Evolutionary conservation across 2,797 vertebrate species (phyloP).

Genomic region (Epinephelus awoara): DNA sequence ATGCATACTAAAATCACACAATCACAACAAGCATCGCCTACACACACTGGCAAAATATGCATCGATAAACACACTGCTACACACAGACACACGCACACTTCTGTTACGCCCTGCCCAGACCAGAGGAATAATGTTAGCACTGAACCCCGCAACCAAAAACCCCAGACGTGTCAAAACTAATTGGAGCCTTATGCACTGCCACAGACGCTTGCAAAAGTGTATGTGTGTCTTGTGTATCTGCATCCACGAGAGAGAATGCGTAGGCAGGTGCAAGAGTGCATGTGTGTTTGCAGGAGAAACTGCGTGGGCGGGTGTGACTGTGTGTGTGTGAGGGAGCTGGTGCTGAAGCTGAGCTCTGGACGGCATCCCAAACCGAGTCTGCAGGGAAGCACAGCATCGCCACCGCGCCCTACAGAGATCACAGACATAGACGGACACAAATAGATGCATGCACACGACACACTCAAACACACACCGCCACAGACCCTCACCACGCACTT

Average conservation of each 20-base stretch:
- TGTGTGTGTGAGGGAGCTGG: constrained; percentile 44
- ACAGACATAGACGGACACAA: constrained; percentile 48
- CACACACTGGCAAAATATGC: constrained; percentile 15
- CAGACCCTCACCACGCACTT: constrained; percentile 18
- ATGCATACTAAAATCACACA: constrained; percentile 64
- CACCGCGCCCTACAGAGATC: constrained; percentile 48
- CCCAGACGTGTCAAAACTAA: constrained; percentile 63
- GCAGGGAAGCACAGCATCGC: constrained; percentile 56
- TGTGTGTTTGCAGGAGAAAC: constrained; percentile 42
- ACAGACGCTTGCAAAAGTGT: constrained; percentile 17
- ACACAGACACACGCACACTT: constrained; percentile 5
- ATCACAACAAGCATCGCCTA: constrained; percentile 59
- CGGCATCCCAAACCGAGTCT: constrained; percentile 64
- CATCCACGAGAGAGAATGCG: constrained; percentile 52
- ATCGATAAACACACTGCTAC: background rate
- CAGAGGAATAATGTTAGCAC: constrained; percentile 50
- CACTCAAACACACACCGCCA: background rate
- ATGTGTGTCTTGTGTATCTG: constrained; percentile 45
- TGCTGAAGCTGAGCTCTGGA: constrained; percentile 73
- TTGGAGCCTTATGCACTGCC: constrained; percentile 35
- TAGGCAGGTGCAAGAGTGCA: constrained; percentile 58
- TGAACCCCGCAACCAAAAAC: constrained; percentile 33
- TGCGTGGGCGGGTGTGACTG: constrained; percentile 58
- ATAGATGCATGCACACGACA: background rate
- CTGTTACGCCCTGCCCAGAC: constrained; percentile 36